A percentile compares a stretch with the other conserved stretches of the same genome.
These are phyloP conservation scores for Sceloporus undulatus DNA, from an alignment of 2,113 vertebrate species.

Conservation along the genomic window DNA sequence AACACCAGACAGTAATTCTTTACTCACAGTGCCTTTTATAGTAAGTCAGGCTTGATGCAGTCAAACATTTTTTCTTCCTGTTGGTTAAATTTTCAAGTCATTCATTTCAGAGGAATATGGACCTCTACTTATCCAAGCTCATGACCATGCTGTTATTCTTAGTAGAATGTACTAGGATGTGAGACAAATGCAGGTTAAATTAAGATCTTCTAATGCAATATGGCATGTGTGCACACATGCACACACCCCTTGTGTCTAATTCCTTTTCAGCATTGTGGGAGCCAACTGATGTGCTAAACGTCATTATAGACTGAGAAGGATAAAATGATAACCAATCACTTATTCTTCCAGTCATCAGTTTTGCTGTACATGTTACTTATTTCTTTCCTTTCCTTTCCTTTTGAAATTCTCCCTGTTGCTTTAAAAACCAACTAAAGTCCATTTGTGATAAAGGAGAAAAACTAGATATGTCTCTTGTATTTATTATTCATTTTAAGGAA, in stretches of 20 bases:
- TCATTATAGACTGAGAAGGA: not conserved
- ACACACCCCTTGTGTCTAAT: not conserved
- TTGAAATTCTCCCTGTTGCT: conserved; percentile 28
- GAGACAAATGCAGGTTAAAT: not conserved
- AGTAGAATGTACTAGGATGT: not conserved
- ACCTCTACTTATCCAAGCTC: not conserved
- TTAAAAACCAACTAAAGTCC: conserved; percentile 21
- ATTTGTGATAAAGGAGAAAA: conserved; percentile 6
- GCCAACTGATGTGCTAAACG: not conserved
- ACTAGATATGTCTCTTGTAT: conserved; percentile 37
- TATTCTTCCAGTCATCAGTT: not conserved
- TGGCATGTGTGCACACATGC: not conserved
- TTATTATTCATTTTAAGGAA: conserved; percentile 36
- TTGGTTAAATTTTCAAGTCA: not conserved
- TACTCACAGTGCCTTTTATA: not conserved
- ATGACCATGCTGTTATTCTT: not conserved
- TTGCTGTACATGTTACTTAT: not conserved
- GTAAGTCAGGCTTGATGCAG: too few relatives aligned
- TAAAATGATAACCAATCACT: not conserved
- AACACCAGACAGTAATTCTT: not conserved
- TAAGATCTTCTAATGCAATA: not conserved
- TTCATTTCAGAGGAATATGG: not conserved
- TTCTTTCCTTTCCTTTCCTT: conserved; percentile 3
- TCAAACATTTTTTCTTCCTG: not conserved
- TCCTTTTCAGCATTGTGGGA: not conserved